These are phyloP conservation scores for Catocala fraxini DNA, from an alignment of 2,888 invertebrate species.

Conservation along the genomic window DNA sequence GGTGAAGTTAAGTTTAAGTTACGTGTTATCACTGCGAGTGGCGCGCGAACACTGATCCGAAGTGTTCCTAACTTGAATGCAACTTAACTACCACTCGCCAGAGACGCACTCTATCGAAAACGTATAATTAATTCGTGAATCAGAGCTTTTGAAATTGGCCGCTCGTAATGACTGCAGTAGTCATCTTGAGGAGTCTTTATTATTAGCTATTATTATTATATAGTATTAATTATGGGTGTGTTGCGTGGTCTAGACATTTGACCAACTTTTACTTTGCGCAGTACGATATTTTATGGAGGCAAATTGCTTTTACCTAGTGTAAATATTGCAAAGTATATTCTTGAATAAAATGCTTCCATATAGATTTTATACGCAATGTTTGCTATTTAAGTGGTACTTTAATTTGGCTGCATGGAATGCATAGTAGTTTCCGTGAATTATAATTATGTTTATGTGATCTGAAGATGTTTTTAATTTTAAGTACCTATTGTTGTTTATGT, in stretches of 20 bases:
- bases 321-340: no score
- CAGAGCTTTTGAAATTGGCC: slow-evolving; percentile 44
- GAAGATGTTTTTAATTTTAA: no score
- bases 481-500: no score
- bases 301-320: background rate
- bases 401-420: no score
- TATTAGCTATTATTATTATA: background rate
- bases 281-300: slow-evolving; percentile 1
- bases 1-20: slow-evolving; percentile 34
- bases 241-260: slow-evolving; percentile 28
- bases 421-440: no score
- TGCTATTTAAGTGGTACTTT: no score
- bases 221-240: slow-evolving; percentile 17
- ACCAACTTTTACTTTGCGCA: slow-evolving; percentile 29
- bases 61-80: slow-evolving; percentile 35
- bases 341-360: no score
- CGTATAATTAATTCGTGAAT: slow-evolving; percentile 39
- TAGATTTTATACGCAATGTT: no score
- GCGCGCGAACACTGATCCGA: slow-evolving; percentile 49
- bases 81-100: slow-evolving; percentile 59
- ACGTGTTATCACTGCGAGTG: slow-evolving; percentile 47
- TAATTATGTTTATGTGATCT: no score
- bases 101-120: slow-evolving; percentile 47
- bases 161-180: slow-evolving; percentile 18
- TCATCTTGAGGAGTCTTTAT: background rate